A percentile compares a stretch with the other conserved stretches of the same genome.
Evolutionary conservation across 2,113 vertebrate genomes (phyloP).

Genomic region (Junco hyemalis): DNA sequence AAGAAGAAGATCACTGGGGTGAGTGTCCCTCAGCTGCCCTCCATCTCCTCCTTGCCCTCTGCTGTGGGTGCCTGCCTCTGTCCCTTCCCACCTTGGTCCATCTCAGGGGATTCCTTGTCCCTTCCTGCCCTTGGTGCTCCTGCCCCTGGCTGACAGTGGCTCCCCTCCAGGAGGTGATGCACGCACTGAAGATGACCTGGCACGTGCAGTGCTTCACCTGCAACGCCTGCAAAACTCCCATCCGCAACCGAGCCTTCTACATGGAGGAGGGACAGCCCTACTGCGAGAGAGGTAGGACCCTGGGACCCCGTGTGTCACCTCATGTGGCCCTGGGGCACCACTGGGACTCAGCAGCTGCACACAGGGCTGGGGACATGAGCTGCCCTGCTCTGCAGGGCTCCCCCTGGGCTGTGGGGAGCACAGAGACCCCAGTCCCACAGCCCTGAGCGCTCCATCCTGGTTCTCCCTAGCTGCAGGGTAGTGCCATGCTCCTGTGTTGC

Average conservation of each 20-base stretch:
- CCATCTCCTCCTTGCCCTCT: background rate
- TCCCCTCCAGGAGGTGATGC: slow-evolving; percentile 92
- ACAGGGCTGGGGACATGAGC: background rate
- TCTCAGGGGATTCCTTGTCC: background rate
- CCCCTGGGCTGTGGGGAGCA: background rate
- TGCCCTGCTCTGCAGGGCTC: fast-evolving
- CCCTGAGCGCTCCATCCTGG: background rate
- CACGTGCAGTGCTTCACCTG: slow-evolving; percentile 95
- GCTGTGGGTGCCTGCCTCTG: fast-evolving
- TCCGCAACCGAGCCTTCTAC: slow-evolving; percentile 96
- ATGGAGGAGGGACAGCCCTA: slow-evolving; percentile 98
- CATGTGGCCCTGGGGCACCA: fast-evolving
- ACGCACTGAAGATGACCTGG: slow-evolving; percentile 98
- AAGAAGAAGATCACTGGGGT: slow-evolving; percentile 97
- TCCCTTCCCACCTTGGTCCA: background rate
- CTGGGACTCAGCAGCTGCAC: background rate
- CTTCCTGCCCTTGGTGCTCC: background rate
- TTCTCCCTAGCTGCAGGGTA: background rate
- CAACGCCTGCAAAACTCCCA: slow-evolving; percentile 90
- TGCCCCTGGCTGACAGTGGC: background rate
- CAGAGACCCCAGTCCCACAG: background rate
- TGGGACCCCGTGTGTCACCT: background rate
- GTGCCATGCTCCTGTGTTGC: background rate
- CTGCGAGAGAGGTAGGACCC: slow-evolving; percentile 88
- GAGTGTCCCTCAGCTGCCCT: slow-evolving; percentile 39